A percentile compares a stretch with the other conserved stretches of the same genome.
Conservation (phyloP, 2,888 invertebrate genomes). For the Ptychoptera contaminata region DNA sequence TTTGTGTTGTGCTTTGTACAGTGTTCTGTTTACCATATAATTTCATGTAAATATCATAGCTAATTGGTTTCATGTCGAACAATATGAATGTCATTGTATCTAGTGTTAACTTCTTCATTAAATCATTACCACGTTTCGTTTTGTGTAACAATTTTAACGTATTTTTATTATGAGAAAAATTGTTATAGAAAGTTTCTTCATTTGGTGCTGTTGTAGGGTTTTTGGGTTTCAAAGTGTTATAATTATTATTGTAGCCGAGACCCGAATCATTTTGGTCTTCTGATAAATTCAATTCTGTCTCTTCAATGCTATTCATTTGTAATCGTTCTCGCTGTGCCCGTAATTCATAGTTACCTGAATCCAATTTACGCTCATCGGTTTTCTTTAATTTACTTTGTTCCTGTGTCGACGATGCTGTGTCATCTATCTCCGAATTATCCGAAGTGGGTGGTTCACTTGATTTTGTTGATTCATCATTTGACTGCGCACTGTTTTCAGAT, state of each 20-base stretch:
- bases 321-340: conserved; percentile 5
- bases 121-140: conserved; percentile 37
- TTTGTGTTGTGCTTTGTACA: conserved; percentile 50
- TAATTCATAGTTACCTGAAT: conserved; percentile 43
- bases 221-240: background rate
- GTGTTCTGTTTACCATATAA: conserved; percentile 50
- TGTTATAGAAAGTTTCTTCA: conserved; percentile 17
- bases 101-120: conserved; percentile 53
- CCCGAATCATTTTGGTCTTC: conserved; percentile 32
- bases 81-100: conserved; percentile 46
- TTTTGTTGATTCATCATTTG: background rate
- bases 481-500: conserved; percentile 2
- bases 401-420: conserved; percentile 21
- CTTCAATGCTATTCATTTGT: conserved; percentile 20
- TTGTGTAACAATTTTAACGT: conserved; percentile 10
- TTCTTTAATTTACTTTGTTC: conserved; percentile 21
- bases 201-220: background rate
- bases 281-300: conserved; percentile 25
- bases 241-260: conserved; percentile 8
- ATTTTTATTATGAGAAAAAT: conserved; percentile 26
- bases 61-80: conserved; percentile 51
- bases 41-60: conserved; percentile 57
- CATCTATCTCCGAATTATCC: background rate
- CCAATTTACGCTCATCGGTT: conserved; percentile 38
- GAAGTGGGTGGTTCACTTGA: background rate